A percentile compares a stretch with the other conserved stretches of the same genome.
Evolutionary conservation across 1,140 invertebrate genomes (phyloP).

Genomic region (Solen grandis): DNA sequence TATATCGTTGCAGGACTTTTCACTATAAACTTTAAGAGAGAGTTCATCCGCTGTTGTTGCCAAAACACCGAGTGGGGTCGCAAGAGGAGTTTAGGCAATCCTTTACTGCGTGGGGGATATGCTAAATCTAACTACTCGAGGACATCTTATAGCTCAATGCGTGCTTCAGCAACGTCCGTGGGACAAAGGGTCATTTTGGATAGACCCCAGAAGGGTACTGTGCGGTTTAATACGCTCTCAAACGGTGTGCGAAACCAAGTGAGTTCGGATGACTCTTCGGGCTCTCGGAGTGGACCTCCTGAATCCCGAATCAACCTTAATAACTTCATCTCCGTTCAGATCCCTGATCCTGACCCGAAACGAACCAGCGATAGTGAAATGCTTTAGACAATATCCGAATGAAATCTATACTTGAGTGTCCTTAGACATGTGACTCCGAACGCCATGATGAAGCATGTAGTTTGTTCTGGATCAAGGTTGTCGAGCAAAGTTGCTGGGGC

Average conservation of each 20-base stretch:
- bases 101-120: not conserved
- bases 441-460: no score
- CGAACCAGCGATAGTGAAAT: no score
- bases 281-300: not conserved
- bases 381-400: no score
- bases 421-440: no score
- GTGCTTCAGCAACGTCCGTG: not conserved
- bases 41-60: slow-evolving; percentile 74
- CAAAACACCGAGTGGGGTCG: slow-evolving; percentile 59
- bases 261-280: not conserved
- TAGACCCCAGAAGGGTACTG: not conserved
- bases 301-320: not conserved
- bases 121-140: slow-evolving; percentile 17
- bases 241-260: not conserved
- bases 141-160: slow-evolving; percentile 20
- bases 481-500: no score
- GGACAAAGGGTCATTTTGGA: slow-evolving; percentile 3
- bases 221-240: not conserved
- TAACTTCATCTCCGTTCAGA: not conserved
- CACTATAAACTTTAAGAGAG: slow-evolving; percentile 77
- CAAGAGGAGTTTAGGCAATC: not conserved
- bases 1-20: slow-evolving; percentile 75
- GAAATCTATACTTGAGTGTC: no score
- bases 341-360: no score
- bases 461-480: no score